These are phyloP conservation scores for Crotalus helleri DNA, from an alignment of 2,113 vertebrate genomes.

Conservation along the genomic window DNA sequence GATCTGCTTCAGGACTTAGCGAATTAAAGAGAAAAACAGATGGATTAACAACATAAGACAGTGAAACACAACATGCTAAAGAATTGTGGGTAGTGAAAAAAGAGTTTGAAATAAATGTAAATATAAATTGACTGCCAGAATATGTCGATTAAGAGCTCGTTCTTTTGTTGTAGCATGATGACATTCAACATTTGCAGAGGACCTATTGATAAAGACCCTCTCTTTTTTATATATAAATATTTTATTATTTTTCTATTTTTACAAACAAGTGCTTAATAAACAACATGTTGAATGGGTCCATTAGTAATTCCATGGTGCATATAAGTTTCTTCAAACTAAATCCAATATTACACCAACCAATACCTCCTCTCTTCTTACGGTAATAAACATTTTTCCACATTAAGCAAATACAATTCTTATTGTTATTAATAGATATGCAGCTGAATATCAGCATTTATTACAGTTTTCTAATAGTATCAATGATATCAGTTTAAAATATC, in stretches of 20 bases:
- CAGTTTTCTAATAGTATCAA: no score
- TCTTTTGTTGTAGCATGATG: background rate
- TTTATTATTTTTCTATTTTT: background rate
- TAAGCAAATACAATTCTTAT: no score
- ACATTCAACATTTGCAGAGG: background rate
- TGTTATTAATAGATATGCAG: no score
- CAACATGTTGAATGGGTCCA: no score
- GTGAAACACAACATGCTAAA: background rate
- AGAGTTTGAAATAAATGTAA: background rate
- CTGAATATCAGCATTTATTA: no score
- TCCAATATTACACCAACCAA: no score
- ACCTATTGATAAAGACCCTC: background rate
- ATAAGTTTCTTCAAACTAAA: no score
- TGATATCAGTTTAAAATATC: no score
- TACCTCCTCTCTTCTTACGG: no score
- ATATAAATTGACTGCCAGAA: rapidly evolving
- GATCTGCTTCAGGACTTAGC: constrained; percentile 40
- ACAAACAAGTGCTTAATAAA: background rate
- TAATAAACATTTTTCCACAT: no score
- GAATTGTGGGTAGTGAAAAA: background rate
- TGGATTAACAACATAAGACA: constrained; percentile 2
- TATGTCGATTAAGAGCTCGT: background rate
- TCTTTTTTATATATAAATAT: no score
- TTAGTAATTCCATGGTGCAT: no score
- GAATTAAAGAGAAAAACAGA: constrained; percentile 46